These are phyloP conservation scores for Apteryx owenii DNA, from an alignment of 2,113 vertebrate genomes.

Conservation along the genomic window DNA sequence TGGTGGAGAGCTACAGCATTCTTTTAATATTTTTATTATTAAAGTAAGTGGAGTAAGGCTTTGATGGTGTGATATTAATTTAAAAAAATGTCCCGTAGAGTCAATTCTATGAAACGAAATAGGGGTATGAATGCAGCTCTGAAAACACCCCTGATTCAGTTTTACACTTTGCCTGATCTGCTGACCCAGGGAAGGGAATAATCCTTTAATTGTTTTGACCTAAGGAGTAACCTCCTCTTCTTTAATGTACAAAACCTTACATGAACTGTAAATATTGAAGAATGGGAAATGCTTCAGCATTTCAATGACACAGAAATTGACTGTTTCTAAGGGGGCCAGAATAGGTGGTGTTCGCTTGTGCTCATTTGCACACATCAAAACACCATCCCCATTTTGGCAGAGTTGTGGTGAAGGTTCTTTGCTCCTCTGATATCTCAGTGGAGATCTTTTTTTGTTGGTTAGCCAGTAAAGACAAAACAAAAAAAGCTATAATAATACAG, in stretches of 20 bases:
- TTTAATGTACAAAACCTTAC: background rate
- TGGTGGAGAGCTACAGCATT: background rate
- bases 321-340: background rate
- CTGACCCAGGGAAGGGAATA: background rate
- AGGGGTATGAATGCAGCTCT: background rate
- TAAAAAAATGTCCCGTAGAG: background rate
- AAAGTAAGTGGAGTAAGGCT: background rate
- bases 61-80: background rate
- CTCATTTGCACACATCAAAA: background rate
- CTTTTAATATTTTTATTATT: conserved; percentile 15
- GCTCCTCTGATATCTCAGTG: background rate
- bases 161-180: background rate
- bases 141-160: background rate
- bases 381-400: background rate
- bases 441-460: background rate
- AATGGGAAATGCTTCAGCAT: background rate
- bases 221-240: background rate
- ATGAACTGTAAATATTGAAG: background rate
- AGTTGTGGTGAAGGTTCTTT: background rate
- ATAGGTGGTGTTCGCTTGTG: background rate
- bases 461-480: background rate
- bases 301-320: background rate
- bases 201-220: background rate
- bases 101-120: background rate
- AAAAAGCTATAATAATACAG: background rate